phyloP scores from a whole-genome alignment of 2,113 vertebrate genomes.

The Trachemys scripta region DNA sequence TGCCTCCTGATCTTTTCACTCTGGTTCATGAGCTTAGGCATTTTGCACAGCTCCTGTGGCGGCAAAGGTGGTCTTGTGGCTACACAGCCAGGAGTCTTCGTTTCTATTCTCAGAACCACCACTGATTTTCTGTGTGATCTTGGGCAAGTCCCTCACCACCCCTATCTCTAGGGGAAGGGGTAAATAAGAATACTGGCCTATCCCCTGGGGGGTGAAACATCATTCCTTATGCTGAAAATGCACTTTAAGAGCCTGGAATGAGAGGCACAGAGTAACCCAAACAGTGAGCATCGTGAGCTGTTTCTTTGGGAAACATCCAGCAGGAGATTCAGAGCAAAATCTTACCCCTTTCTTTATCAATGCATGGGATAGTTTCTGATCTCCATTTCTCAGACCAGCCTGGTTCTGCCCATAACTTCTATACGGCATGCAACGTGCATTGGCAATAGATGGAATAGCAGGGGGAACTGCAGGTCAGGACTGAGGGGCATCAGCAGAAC shows the following conservation, averaged over 20 bases:
- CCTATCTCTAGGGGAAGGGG: accelerated
- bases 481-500: not conserved
- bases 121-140: not conserved
- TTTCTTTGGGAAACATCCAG: not conserved
- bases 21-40: not conserved
- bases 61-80: not conserved
- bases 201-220: not conserved
- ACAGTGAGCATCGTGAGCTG: not conserved
- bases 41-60: not conserved
- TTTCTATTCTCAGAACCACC: not conserved
- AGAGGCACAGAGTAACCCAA: not conserved
- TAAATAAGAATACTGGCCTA: not conserved
- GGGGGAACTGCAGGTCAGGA: not conserved
- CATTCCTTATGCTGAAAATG: not conserved
- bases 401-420: not conserved
- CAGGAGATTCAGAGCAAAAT: not conserved
- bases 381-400: not conserved
- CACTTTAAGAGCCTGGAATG: not conserved
- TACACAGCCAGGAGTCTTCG: not conserved
- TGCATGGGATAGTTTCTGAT: not conserved
- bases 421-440: not conserved
- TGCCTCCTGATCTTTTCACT: accelerated
- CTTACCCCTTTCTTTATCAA: not conserved
- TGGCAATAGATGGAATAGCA: not conserved
- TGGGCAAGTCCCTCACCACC: accelerated